These are phyloP conservation scores for Pogona vitticeps DNA, from an alignment of 2,113 vertebrate species.

Conservation along the genomic window DNA sequence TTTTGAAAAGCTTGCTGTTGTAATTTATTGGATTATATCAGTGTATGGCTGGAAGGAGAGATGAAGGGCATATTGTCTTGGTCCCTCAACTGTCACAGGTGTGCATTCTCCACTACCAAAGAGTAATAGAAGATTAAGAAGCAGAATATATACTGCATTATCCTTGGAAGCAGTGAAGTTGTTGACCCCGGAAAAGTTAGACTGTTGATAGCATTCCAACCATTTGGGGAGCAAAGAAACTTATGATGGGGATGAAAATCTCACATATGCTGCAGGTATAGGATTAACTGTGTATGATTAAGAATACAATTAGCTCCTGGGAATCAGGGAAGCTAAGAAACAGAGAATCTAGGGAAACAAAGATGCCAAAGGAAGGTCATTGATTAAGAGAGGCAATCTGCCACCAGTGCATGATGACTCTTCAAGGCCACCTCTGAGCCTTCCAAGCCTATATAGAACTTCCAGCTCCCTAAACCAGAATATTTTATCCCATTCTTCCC, in stretches of 20 bases:
- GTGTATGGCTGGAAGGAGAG: not conserved
- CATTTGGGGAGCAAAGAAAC: too few species aligned
- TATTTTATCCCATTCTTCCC: too few species aligned
- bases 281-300: not conserved
- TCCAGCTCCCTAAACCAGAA: too few species aligned
- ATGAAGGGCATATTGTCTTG: constrained; percentile 7
- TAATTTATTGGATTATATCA: constrained; percentile 4
- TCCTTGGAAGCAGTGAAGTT: not conserved
- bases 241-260: not conserved
- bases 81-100: not conserved
- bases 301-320: not conserved
- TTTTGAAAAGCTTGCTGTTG: not conserved
- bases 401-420: too few species aligned
- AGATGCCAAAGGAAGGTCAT: too few species aligned
- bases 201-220: not conserved
- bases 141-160: not conserved
- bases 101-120: not conserved
- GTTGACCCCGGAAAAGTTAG: not conserved
- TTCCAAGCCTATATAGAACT: too few species aligned
- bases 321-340: not conserved
- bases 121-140: not conserved
- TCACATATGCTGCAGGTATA: not conserved
- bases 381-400: too few species aligned
- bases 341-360: not conserved
- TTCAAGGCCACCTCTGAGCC: too few species aligned